phyloP scores from a whole-genome alignment of 2,888 invertebrate genomes.

The Tetropium fuscum region DNA sequence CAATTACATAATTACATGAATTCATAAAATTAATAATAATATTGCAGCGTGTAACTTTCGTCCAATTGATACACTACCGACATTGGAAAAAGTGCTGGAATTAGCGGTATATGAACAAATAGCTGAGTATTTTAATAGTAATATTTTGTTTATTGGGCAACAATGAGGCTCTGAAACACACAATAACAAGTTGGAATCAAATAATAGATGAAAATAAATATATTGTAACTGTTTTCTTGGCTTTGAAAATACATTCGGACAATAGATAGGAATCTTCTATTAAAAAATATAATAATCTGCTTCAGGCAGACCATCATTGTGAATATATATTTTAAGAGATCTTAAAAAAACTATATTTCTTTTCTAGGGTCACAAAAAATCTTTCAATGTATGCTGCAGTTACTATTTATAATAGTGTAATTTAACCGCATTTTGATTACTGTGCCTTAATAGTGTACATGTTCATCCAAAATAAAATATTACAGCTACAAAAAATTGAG shows the following conservation, averaged over 20 bases:
- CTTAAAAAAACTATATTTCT: conserved; percentile 15
- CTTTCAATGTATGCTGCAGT: conserved; percentile 18
- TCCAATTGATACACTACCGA: conserved; percentile 14
- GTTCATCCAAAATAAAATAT: too few species aligned
- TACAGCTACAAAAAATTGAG: too few species aligned
- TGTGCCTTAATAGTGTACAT: conserved; percentile 14
- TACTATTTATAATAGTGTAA: conserved; percentile 19
- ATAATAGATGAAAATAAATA: conserved; percentile 15
- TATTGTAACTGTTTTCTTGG: conserved; percentile 16
- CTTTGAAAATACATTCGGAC: too few species aligned
- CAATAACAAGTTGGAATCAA: conserved; percentile 13
- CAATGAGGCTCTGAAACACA: conserved; percentile 17
- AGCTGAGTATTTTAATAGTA: too few species aligned
- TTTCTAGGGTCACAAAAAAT: conserved; percentile 13
- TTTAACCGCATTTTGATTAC: conserved; percentile 21
- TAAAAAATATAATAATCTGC: too few species aligned
- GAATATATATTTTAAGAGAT: conserved; percentile 17
- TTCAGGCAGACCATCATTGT: too few species aligned
- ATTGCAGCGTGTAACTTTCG: conserved; percentile 15
- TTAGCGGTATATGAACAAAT: conserved; percentile 13
- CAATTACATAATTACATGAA: too few species aligned
- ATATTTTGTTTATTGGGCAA: too few species aligned
- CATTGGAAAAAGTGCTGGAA: conserved; percentile 18
- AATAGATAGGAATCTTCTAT: conserved; percentile 11
- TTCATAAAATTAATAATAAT: conserved; percentile 19